A percentile compares a stretch with the other conserved stretches of the same genome.
phyloP scores from a whole-genome alignment of 2,888 invertebrate genomes.

The Hetaerina titia region DNA sequence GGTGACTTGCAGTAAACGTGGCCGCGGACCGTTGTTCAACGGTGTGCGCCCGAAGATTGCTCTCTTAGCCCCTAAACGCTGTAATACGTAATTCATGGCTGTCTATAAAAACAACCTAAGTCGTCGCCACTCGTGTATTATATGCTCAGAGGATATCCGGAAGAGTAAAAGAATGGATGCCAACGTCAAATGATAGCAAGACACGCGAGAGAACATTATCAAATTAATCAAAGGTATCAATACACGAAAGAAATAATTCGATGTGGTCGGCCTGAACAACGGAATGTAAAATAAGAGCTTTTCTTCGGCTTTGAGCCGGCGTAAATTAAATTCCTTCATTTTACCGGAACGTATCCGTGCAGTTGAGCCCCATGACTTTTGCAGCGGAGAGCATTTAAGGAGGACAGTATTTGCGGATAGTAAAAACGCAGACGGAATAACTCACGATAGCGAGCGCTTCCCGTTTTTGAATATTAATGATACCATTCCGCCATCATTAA shows the following conservation, averaged over 20 bases:
- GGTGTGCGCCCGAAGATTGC: neutral
- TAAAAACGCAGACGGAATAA: neutral
- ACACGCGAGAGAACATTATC: no score
- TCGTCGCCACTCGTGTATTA: neutral
- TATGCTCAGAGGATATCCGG: neutral
- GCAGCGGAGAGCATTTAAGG: neutral
- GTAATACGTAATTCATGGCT: conserved; percentile 7
- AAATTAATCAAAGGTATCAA: no score
- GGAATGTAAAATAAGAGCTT: no score
- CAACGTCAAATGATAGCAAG: no score
- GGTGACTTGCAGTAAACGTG: conserved; percentile 29
- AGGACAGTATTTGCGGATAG: neutral
- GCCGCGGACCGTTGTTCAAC: neutral
- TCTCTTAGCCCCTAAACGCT: neutral
- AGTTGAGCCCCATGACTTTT: neutral
- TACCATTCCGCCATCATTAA: neutral
- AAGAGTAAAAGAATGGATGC: no score
- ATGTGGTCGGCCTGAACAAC: no score
- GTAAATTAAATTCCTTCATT: neutral
- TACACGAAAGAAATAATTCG: no score
- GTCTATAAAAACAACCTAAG: neutral
- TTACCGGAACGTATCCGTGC: neutral
- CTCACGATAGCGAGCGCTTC: neutral
- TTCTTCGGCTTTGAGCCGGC: no score
- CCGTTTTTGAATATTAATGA: neutral